Conservation (phyloP, 35 echinoderm and acorn worm species). For the Acanthaster planci region DNA sequence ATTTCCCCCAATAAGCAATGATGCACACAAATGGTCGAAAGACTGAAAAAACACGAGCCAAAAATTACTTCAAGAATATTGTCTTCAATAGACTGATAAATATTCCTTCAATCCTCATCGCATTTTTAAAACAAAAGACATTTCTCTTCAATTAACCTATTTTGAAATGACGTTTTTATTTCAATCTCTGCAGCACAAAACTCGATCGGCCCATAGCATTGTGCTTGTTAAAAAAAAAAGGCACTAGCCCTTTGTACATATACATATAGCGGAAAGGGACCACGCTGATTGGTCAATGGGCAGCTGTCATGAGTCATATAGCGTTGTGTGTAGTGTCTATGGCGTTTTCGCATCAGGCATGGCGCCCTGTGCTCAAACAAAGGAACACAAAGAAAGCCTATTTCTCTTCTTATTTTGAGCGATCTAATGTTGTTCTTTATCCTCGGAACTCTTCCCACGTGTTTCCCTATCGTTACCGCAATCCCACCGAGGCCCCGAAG, state of each 20-base stretch:
- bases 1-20: too few species aligned
- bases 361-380: slow-evolving; percentile 26
- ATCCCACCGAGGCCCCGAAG: slow-evolving; percentile 8
- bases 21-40: too few species aligned
- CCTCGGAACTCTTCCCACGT: slow-evolving; percentile 17
- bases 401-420: slow-evolving; percentile 28
- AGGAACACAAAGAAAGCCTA: slow-evolving; percentile 31
- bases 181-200: too few species aligned
- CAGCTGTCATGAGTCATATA: slow-evolving; percentile 33
- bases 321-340: slow-evolving; percentile 19
- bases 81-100: too few species aligned
- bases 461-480: slow-evolving; percentile 32
- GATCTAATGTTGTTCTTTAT: slow-evolving; percentile 27
- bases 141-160: too few species aligned
- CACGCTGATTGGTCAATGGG: slow-evolving; percentile 3
- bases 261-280: not conserved
- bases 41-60: too few species aligned
- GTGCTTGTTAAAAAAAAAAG: not conserved
- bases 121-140: too few species aligned
- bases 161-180: too few species aligned
- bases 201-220: too few species aligned
- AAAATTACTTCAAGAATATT: too few species aligned
- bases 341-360: slow-evolving; percentile 27
- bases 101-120: too few species aligned
- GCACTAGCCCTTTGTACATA: slow-evolving; percentile 27